A percentile compares a stretch with the other conserved stretches of the same genome.
Conservation (phyloP, 2,797 vertebrate species). For the Crax fasciolata region DNA sequence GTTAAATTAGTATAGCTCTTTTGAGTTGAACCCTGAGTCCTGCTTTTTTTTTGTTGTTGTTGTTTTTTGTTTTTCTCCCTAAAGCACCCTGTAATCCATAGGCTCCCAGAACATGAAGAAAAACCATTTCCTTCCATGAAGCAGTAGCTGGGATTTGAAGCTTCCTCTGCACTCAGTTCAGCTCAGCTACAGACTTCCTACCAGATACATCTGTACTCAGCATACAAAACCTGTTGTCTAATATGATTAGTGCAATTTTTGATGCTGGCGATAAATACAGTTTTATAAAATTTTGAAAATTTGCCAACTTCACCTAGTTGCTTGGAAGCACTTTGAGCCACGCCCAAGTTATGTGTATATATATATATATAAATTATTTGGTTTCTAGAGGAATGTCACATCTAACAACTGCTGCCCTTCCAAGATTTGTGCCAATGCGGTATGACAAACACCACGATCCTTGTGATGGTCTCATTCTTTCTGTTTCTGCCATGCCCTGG, state of each 20-base stretch:
- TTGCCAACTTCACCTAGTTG: not conserved
- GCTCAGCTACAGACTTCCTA: not conserved
- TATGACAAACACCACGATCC: not conserved
- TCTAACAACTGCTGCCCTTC: not conserved
- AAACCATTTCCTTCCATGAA: not conserved
- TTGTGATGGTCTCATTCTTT: not conserved
- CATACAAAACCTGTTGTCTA: no score
- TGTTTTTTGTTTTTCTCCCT: not conserved
- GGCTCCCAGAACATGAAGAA: not conserved
- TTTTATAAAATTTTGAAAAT: not conserved
- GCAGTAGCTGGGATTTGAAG: not conserved
- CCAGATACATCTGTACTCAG: not conserved
- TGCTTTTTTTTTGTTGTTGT: not conserved
- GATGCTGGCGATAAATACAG: not conserved
- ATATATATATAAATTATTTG: not conserved
- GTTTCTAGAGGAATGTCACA: not conserved
- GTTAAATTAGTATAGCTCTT: not conserved
- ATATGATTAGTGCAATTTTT: not conserved
- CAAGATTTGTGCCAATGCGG: not conserved
- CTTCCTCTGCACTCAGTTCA: not conserved
- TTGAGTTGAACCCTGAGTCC: not conserved
- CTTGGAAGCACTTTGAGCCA: not conserved
- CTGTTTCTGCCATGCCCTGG: not conserved
- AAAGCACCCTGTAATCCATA: not conserved
- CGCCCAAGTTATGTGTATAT: not conserved